Conservation (phyloP, 2,888 invertebrate genomes). For the Harpalus rufipes region DNA sequence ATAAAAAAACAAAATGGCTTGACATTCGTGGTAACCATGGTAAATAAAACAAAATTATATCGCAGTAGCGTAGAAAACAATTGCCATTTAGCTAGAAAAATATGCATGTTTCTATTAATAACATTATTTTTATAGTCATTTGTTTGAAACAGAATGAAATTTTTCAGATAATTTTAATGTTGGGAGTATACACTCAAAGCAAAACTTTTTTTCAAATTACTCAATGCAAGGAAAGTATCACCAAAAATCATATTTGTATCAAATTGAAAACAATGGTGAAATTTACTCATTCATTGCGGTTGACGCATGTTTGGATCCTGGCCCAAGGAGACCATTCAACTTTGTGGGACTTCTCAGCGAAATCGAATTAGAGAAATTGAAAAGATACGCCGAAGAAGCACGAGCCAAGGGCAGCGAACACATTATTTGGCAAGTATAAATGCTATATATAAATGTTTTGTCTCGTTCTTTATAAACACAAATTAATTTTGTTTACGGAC, state of each 20-base stretch:
- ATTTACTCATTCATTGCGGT: conserved; percentile 90
- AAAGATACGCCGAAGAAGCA: conserved; percentile 80
- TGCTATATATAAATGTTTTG: conserved; percentile 33
- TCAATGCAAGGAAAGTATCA: conserved; percentile 87
- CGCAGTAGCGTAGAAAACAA: not conserved
- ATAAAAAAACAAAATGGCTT: conserved; percentile 87
- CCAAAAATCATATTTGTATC: conserved; percentile 87
- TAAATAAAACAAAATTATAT: conserved; percentile 74
- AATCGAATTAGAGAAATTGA: conserved; percentile 80
- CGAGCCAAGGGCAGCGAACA: conserved; percentile 79
- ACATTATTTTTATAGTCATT: conserved; percentile 10
- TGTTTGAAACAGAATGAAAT: not conserved
- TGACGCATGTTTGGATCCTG: conserved; percentile 93
- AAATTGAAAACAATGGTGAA: conserved; percentile 80
- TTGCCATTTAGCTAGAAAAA: not conserved
- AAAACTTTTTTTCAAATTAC: conserved; percentile 88
- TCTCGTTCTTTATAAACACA: not conserved
- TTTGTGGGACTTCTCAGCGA: conserved; percentile 88
- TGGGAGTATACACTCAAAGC: conserved; percentile 82
- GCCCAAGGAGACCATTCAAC: conserved; percentile 92
- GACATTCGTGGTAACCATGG: conserved; percentile 96
- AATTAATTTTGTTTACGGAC: not conserved
- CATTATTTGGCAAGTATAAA: conserved; percentile 80
- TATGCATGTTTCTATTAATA: conserved; percentile 40
- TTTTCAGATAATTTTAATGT: conserved; percentile 94